Evolutionary conservation across 2,797 vertebrate genomes (phyloP).

Genomic region (Tapirus indicus): DNA sequence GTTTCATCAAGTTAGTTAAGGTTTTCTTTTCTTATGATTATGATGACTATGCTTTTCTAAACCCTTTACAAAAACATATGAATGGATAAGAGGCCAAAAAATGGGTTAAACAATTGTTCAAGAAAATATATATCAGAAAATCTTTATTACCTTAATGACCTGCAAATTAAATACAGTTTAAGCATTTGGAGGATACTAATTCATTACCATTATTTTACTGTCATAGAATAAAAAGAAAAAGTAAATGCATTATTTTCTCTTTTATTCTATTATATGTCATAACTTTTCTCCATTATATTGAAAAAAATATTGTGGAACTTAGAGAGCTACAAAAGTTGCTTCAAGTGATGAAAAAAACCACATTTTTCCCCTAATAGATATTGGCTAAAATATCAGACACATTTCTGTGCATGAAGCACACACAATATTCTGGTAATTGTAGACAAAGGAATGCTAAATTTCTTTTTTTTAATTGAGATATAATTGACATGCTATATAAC

Average conservation of each 20-base stretch:
- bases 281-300: background rate
- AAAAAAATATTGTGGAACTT: background rate
- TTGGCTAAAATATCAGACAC: background rate
- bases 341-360: background rate
- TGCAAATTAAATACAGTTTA: conserved; percentile 23
- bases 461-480: background rate
- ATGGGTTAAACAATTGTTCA: background rate
- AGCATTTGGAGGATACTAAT: background rate
- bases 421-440: background rate
- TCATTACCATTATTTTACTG: background rate
- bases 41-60: background rate
- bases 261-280: background rate
- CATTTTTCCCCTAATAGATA: background rate
- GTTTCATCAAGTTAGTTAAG: background rate
- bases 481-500: background rate
- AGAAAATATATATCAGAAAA: conserved; percentile 30
- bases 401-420: background rate
- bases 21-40: background rate
- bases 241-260: background rate
- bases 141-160: background rate
- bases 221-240: background rate
- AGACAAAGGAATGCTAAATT: background rate
- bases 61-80: background rate
- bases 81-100: background rate
- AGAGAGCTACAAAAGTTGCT: background rate